Conservation (phyloP, 2,113 vertebrate genomes). For the Callaeas wilsoni region DNA sequence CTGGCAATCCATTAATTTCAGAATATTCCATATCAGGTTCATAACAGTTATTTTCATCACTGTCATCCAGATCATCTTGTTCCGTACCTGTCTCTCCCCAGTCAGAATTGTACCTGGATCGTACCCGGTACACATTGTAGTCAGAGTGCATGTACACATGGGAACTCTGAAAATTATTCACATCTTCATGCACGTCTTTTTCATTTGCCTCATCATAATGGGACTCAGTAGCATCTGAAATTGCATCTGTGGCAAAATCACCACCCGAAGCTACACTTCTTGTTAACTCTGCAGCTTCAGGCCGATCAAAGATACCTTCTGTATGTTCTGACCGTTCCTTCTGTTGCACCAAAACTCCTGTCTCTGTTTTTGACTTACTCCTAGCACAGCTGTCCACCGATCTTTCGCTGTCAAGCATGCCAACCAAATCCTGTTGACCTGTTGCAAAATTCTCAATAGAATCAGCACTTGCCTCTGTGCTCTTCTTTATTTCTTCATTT, state of each 20-base stretch:
- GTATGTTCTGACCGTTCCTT: conserved; percentile 27
- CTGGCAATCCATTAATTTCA: conserved; percentile 87
- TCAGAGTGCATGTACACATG: conserved; percentile 79
- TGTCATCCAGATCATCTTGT: conserved; percentile 87
- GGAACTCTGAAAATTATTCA: conserved; percentile 59
- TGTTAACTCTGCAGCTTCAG: conserved; percentile 23
- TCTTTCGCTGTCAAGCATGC: background rate
- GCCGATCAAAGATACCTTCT: conserved; percentile 1
- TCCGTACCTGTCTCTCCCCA: conserved; percentile 94
- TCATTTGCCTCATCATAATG: conserved; percentile 49
- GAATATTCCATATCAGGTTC: conserved; percentile 87
- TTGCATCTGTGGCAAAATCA: conserved; percentile 20
- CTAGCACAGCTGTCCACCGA: conserved; percentile 6
- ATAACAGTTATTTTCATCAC: conserved; percentile 85
- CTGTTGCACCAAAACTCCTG: conserved; percentile 19
- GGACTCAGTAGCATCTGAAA: conserved; percentile 38
- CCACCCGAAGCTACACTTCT: conserved; percentile 18
- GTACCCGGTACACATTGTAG: conserved; percentile 85
- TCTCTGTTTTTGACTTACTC: conserved; percentile 38
- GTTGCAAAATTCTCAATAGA: background rate
- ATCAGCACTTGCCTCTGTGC: conserved; percentile 1
- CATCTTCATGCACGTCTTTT: conserved; percentile 59
- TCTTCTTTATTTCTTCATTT: conserved; percentile 54
- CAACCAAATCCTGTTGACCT: conserved; percentile 11
- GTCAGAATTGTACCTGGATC: conserved; percentile 81